Base-by-base conservation (phyloP, 2,797 vertebrate genomes). In the Carcharodon carcharias region DNA sequence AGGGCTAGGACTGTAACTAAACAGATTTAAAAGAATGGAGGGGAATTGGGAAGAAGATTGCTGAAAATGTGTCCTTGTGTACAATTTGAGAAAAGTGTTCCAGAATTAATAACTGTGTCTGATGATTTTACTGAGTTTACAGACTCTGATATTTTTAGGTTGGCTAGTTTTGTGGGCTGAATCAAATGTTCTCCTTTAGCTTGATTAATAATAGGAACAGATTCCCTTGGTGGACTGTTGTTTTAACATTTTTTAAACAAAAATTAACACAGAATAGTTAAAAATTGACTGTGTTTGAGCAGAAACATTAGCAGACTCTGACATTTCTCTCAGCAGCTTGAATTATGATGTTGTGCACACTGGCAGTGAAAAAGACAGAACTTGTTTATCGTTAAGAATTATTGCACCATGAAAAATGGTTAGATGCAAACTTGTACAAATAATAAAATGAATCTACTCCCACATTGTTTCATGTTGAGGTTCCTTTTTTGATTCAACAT, bases 1-100 rank as follows among this genome's bases (percentile, higher is more conserved):
- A 93, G 63, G n/a, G 40, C 91, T 40, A n/a, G 63, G 61, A 93
- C 91, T 93, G 91, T 65, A 93, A 93, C 91, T 93, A 93, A 93
- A 93, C 63, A 93, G 61, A 67, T 93, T 93, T 93, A 93, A 93
- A 93, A 65, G 63, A 65, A 93, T 93, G 61, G 63, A 93, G 2
- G 61, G 3, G 23, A n/a, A 65, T 21, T 92, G 35, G 18, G 89
- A 63, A 93, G 65, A 93, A 65, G 63, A 45, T 23, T 67, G 18
- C 89, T 92, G 58, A 40, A 93, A 93, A 67, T n/a, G n/a, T 26
- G 91, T 45, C 61, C 35, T 45, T 93, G 14, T 45, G 61, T 65
- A 65, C 18, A n/a, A 93, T 93, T 92, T 67, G n/a, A 93, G 91
- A 93, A 65, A 92, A 65, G n/a, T 93, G n/a, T 65, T 93, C 61